A percentile compares a stretch with the other conserved stretches of the same genome.
These are phyloP conservation scores for Nasonia longicornis DNA, from an alignment of 1,140 invertebrate genomes.

Conservation along the genomic window DNA sequence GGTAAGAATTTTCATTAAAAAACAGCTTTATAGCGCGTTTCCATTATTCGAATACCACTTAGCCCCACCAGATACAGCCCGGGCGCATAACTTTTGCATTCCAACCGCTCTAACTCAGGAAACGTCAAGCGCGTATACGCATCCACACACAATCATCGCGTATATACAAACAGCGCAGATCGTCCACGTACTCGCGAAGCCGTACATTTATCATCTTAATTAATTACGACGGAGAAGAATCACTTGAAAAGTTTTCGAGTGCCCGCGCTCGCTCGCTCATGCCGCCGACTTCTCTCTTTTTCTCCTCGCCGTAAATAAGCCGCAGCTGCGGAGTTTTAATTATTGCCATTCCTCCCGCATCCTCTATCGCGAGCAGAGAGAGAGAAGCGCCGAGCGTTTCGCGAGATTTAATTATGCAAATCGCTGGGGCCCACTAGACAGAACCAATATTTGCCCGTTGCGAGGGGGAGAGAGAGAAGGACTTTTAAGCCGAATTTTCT, in stretches of 20 bases:
- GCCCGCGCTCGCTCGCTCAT: conserved; percentile 6
- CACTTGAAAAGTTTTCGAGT: conserved; percentile 41
- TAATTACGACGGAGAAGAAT: conserved; percentile 44
- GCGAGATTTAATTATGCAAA: conserved; percentile 56
- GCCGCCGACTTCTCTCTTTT: conserved; percentile 31
- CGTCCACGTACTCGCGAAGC: not conserved
- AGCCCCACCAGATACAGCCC: not conserved
- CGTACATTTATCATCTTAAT: conserved; percentile 39
- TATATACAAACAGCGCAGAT: not conserved
- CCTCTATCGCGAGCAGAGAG: not conserved
- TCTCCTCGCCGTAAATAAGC: conserved; percentile 59
- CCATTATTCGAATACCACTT: not conserved
- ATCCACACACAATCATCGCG: not conserved
- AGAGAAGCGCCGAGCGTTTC: not conserved
- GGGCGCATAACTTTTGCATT: not conserved
- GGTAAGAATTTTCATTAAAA: not conserved
- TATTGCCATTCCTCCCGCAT: conserved; percentile 53
- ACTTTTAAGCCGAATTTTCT: conserved; percentile 14
- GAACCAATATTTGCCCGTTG: conserved; percentile 51
- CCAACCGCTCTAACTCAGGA: not conserved
- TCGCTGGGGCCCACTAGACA: conserved; percentile 48
- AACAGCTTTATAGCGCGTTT: no score
- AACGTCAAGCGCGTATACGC: not conserved
- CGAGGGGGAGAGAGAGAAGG: not conserved
- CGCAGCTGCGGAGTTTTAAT: conserved; percentile 52